A percentile compares a stretch with the other conserved stretches of the same genome.
Evolutionary conservation across 2,888 invertebrate species (phyloP).

Genomic region (Lasius platythorax): DNA sequence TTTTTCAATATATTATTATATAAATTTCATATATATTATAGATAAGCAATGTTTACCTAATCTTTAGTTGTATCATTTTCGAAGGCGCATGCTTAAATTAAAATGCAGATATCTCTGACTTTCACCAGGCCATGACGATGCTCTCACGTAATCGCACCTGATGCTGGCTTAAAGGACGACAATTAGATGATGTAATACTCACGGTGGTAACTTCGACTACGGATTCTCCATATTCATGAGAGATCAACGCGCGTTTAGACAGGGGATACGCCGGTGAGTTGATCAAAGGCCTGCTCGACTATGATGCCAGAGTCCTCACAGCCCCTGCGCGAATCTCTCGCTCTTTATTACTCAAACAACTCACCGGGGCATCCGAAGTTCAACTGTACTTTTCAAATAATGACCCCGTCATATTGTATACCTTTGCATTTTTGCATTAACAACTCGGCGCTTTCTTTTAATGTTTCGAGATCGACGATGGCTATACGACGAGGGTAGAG

Average conservation of each 20-base stretch:
- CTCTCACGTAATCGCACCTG: constrained; percentile 64
- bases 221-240: constrained; percentile 82
- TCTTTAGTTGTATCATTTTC: too few relatives aligned
- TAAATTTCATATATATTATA: background rate
- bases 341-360: constrained; percentile 80
- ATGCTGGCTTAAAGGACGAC: constrained; percentile 76
- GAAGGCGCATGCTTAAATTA: background rate
- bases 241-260: constrained; percentile 83
- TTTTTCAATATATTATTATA: background rate
- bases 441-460: constrained; percentile 77
- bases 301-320: constrained; percentile 79
- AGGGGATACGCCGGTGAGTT: constrained; percentile 81
- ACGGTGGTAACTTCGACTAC: constrained; percentile 65
- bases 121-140: background rate
- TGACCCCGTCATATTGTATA: constrained; percentile 83
- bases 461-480: constrained; percentile 63
- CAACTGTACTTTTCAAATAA: constrained; percentile 83
- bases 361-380: constrained; percentile 73
- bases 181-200: constrained; percentile 79
- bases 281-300: constrained; percentile 81
- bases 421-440: constrained; percentile 83
- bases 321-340: constrained; percentile 78
- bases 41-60: background rate
- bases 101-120: background rate
- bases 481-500: constrained; percentile 29